Percentiles rank a stretch among this genome's conserved stretches.
phyloP scores from a whole-genome alignment of 2,113 vertebrate genomes.

The Struthidea cinerea region DNA sequence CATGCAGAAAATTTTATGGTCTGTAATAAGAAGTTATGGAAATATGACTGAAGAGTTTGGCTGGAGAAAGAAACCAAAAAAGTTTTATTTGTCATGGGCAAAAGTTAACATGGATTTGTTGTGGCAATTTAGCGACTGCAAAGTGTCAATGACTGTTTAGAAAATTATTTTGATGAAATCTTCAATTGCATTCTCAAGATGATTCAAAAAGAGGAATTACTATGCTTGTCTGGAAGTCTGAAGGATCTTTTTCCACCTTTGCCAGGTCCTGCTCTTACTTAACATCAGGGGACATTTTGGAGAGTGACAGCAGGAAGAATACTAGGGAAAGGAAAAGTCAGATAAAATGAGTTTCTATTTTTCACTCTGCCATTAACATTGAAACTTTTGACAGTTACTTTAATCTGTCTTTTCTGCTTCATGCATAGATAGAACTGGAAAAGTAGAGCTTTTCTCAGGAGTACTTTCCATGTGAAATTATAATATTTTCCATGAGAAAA shows the following conservation, averaged over 20 bases:
- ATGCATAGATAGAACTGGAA: not conserved
- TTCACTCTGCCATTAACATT: not conserved
- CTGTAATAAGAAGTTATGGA: not conserved
- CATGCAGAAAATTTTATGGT: not conserved
- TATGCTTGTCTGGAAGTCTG: not conserved
- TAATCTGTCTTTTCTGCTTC: not conserved
- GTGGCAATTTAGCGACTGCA: not conserved
- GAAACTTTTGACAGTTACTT: constrained; percentile 28
- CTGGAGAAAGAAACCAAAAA: not conserved
- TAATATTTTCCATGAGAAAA: not conserved
- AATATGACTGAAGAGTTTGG: not conserved
- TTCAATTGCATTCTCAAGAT: not conserved
- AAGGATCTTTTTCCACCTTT: not conserved
- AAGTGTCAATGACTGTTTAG: not conserved
- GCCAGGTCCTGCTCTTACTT: not conserved
- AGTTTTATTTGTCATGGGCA: not conserved
- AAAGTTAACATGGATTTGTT: not conserved
- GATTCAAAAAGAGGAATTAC: not conserved
- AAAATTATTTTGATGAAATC: not conserved
- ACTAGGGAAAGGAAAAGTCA: not conserved
- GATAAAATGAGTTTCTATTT: not conserved
- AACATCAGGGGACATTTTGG: not conserved
- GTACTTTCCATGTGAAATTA: not conserved
- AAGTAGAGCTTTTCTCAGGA: not conserved
- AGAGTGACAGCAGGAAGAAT: not conserved